These are phyloP conservation scores for Hemibagrus guttatus DNA, from an alignment of 2,797 vertebrate species.

Conservation along the genomic window DNA sequence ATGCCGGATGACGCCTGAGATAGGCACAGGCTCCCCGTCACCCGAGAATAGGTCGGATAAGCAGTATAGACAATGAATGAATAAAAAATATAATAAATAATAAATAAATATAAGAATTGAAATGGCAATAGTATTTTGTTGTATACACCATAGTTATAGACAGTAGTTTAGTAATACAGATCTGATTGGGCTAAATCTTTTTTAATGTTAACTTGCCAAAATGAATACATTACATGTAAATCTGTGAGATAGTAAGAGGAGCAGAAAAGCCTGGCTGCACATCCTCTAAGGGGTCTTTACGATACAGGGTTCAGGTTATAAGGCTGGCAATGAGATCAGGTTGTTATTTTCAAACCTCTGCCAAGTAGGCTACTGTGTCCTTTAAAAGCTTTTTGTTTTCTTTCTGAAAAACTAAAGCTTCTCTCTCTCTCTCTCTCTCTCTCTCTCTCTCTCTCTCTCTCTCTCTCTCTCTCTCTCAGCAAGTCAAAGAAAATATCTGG, in stretches of 20 bases:
- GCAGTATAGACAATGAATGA: no score
- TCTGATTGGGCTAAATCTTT: neutral
- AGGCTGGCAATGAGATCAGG: conserved; percentile 15
- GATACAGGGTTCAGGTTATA: conserved; percentile 41
- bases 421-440: neutral
- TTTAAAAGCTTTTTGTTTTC: conserved; percentile 24
- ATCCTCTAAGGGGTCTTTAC: neutral
- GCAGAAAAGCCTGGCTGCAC: neutral
- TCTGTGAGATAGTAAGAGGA: neutral
- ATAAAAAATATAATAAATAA: no score
- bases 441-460: neutral
- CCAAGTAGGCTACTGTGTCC: conserved; percentile 43
- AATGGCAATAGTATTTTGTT: no score
- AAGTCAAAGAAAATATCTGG: conserved; percentile 2
- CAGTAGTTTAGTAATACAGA: neutral
- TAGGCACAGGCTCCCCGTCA: no score
- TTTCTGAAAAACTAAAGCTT: conserved; percentile 11
- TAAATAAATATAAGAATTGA: no score
- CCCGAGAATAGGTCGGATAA: no score
- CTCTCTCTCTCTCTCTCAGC: neutral
- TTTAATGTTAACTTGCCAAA: neutral
- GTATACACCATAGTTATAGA: no score
- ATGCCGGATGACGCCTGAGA: no score
- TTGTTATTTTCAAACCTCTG: conserved; percentile 41
- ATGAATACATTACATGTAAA: neutral